Evolutionary conservation across 2,797 vertebrate genomes (phyloP), one percentile per base, ranked within the genome.

Genomic region (Pelochelys cantorii): DNA sequence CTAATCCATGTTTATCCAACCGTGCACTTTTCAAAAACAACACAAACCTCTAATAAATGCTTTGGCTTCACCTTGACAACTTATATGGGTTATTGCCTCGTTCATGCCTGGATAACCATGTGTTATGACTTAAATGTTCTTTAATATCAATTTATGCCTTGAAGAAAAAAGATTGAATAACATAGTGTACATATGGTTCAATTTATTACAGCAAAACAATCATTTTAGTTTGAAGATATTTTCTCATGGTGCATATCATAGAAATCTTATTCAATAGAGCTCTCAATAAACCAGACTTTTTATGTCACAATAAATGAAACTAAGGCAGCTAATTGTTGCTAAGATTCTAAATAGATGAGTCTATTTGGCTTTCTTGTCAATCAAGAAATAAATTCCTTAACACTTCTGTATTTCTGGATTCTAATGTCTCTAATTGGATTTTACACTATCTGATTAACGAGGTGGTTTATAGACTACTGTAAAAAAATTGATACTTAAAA

Each of bases 41-140:
- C 98, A 99, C 98, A 98, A 99, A 99, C 98, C 98, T 98, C 98
- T 98, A 98, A 98, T 98, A 98, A 98, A 98, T 98, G 98, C 98
- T 98, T 98, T 98, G 98, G 98, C 98, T 98, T 99, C 99, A 99
- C 99, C 99, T 99, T 99, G 98, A 99, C 98, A 99, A 98, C 98
- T 99, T 99, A 98, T 98, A 98, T 98, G 98, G 99, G 98, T 99
- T 99, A 98, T 98, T 98, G 98, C 98, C 98, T 99, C 97, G 98
- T 98, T 99, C 98, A 98, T 98, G 99, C 98, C 98, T 99, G 98
- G 98, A 98, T 99, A 98, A 98, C 98, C 98, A 98, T 98, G 98
- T 98, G 98, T 99, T 98, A 99, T 99, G 99, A 99, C 98, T 99
- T 98, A 98, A 98, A 98, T 98, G 98, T 98, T 98, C 98, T 98